These are phyloP conservation scores for Ladona fulva DNA, from an alignment of 1,140 invertebrate genomes.

Conservation along the genomic window DNA sequence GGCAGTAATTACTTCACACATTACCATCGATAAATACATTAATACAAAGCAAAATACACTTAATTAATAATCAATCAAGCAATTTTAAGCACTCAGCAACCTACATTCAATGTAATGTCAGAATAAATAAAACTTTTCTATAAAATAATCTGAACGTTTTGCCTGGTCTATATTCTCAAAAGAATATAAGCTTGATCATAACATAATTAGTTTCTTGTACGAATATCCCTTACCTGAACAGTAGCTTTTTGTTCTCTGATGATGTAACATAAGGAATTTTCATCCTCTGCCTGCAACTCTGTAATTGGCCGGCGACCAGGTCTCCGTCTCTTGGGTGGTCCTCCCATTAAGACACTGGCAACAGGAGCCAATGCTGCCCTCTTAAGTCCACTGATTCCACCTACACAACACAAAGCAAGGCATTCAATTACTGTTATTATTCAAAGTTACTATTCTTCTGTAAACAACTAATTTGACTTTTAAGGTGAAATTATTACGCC, in stretches of 20 bases:
- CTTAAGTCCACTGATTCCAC: constrained; percentile 12
- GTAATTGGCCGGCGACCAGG: constrained; percentile 30
- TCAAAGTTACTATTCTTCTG: not conserved
- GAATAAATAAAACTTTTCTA: too few relatives aligned
- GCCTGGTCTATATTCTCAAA: too few relatives aligned
- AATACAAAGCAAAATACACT: too few relatives aligned
- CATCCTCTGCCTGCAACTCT: constrained; percentile 53
- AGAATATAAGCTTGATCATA: too few relatives aligned
- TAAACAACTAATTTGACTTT: not conserved
- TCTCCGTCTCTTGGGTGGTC: constrained; percentile 36
- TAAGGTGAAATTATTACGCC: not conserved
- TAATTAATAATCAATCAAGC: too few relatives aligned
- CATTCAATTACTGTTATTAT: not conserved
- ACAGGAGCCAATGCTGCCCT: constrained; percentile 21
- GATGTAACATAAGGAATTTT: constrained; percentile 71
- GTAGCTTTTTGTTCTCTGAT: constrained; percentile 68
- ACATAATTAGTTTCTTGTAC: too few relatives aligned
- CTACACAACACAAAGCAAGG: not conserved
- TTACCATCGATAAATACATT: too few relatives aligned
- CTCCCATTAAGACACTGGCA: constrained; percentile 28
- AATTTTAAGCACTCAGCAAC: too few relatives aligned
- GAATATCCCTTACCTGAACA: constrained; percentile 56
- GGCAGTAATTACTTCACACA: too few relatives aligned
- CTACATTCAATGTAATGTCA: too few relatives aligned
- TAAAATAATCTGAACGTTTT: too few relatives aligned